phyloP scores from a whole-genome alignment of 2,797 vertebrate species.

The Bradypodion ventrale region DNA sequence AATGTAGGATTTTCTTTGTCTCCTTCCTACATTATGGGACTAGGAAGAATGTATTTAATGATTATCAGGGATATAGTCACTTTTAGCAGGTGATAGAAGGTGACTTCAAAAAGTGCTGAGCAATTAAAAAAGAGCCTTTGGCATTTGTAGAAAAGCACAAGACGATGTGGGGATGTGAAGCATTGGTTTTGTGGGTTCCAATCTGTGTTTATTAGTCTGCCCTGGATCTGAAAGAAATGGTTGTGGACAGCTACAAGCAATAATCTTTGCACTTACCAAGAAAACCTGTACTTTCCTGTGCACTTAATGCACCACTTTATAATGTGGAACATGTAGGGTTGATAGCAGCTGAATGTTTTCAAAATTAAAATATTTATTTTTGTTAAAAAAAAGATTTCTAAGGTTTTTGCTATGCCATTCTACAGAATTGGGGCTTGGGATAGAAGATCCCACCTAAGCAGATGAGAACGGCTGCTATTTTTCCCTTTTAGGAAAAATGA shows the following conservation, averaged over 20 bases:
- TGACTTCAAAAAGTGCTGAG: constrained; percentile 31
- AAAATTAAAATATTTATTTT: constrained; percentile 37
- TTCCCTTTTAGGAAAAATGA: constrained; percentile 60
- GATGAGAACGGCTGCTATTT: constrained; percentile 43
- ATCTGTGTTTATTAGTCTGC: not conserved
- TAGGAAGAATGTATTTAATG: constrained; percentile 11
- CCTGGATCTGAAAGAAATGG: not conserved
- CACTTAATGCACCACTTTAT: constrained; percentile 1
- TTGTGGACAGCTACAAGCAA: not conserved
- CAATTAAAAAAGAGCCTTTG: not conserved
- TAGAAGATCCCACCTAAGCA: constrained; percentile 6
- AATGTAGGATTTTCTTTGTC: not conserved
- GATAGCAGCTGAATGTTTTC: constrained; percentile 48
- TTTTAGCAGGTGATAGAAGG: constrained; percentile 14
- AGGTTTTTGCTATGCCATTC: constrained; percentile 45
- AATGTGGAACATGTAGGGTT: constrained; percentile 19
- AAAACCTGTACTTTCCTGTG: constrained; percentile 21
- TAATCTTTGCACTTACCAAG: constrained; percentile 18
- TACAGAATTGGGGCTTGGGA: constrained; percentile 1
- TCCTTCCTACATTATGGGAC: not conserved
- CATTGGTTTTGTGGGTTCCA: not conserved
- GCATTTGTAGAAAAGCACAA: constrained; percentile 15
- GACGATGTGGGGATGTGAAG: not conserved
- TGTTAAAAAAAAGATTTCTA: constrained; percentile 27
- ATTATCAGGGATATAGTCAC: constrained; percentile 9